Base-by-base conservation (phyloP, 2,113 vertebrate genomes). In the Calypte anna region DNA sequence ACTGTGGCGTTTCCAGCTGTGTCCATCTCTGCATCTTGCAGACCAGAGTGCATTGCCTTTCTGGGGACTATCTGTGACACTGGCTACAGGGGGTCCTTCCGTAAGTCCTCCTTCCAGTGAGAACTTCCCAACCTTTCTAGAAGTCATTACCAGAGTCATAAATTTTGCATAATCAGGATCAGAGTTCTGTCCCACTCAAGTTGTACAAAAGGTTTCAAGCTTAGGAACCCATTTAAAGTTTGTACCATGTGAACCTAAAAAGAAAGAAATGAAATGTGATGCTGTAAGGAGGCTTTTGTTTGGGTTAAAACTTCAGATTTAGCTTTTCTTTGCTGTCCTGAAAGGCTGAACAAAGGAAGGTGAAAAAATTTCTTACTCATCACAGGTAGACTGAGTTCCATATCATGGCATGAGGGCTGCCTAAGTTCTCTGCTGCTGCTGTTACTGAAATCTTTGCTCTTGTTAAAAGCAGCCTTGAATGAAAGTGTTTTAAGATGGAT, bases 41-140 rank as follows among this genome's bases (percentile, higher is more conserved):
- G 63, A n/a, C 38, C 2, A 0, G 17, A 33, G 28, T 1, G 0
- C 10, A 4, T 12, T 43, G 31, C 51, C 36, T 62, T 55, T n/a
- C 51, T 8, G 12, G 6, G 13, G 14, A 9, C 27, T 54, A 3
- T 10, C 31, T n/a, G 40, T 87, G 36, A 27, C 59, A 8, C 27
- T 14, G 28, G 9, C 21, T 51, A 7, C 3, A 5, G 20, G 1
- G 6, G 3, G 2, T 1, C 17, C 40, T 40, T 40, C 40, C 12
- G 5, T 40, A 43, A 31, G 15, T 30, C n/a, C 12, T 68, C 31
- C 25, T 62, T 36, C 43, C 51, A 70, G 18, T n/a, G 64, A 63
- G 22, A 58, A 9, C 28, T 33, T 62, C 58, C 53, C 30, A 61
- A 31, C 38, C 55, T 31, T 12, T 14, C 20, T 21, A 63, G 21